Conservation (phyloP, 1,140 invertebrate genomes). For the Trialeurodes vaporariorum region DNA sequence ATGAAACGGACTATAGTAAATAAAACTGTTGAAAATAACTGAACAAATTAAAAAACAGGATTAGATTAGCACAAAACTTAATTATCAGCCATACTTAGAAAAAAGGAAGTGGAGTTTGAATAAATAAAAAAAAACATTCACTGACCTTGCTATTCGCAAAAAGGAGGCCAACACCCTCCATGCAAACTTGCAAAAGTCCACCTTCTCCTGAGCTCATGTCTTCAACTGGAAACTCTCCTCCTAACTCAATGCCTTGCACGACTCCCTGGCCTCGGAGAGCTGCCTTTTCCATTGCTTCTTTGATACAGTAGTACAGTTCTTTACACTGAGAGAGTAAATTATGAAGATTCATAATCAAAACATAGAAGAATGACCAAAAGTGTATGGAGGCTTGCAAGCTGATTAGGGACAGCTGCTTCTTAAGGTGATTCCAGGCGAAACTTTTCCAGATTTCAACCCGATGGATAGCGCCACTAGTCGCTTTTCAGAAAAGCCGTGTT, state of each 20-base stretch:
- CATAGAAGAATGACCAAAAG: too few relatives aligned
- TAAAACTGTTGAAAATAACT: background rate
- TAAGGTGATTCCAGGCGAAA: too few relatives aligned
- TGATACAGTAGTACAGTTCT: conserved; percentile 96
- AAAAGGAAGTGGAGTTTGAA: too few relatives aligned
- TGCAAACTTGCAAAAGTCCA: conserved; percentile 94
- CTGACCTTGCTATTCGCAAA: conserved; percentile 98
- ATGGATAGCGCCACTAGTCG: too few relatives aligned
- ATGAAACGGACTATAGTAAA: too few relatives aligned
- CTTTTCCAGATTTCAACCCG: too few relatives aligned
- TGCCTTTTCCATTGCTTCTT: conserved; percentile 96
- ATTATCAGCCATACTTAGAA: background rate
- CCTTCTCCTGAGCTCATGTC: conserved; percentile 94
- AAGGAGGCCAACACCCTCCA: conserved; percentile 95
- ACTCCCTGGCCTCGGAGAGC: conserved; percentile 68
- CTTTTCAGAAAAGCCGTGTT: too few relatives aligned
- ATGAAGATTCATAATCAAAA: too few relatives aligned
- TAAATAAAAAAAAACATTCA: too few relatives aligned
- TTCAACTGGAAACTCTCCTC: conserved; percentile 97
- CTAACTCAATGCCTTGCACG: conserved; percentile 64
- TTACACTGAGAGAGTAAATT: conserved; percentile 69
- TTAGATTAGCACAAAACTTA: background rate
- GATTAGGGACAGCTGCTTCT: too few relatives aligned
- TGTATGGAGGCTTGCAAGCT: too few relatives aligned
- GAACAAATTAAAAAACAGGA: conserved; percentile 1